phyloP scores from a whole-genome alignment of 2,888 invertebrate genomes.

The Tethea ocularis region DNA sequence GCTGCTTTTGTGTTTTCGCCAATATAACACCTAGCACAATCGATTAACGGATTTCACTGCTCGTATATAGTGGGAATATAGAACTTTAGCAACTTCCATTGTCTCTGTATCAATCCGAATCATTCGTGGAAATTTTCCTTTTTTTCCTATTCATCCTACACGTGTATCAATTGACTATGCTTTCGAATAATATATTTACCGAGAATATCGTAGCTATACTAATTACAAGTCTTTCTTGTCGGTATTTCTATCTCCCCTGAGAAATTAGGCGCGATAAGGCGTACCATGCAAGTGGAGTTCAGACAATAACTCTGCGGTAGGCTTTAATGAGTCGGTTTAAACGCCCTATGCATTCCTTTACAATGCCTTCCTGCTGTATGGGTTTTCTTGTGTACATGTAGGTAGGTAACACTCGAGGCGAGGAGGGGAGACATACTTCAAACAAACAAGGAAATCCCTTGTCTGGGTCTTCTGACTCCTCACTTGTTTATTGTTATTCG shows the following conservation, averaged over 20 bases:
- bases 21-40: constrained; percentile 64
- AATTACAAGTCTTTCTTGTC: background rate
- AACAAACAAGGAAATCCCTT: constrained; percentile 71
- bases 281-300: constrained; percentile 48
- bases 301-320: constrained; percentile 61
- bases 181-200: background rate
- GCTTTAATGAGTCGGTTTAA: constrained; percentile 67
- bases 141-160: background rate
- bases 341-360: constrained; percentile 63
- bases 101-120: constrained; percentile 13
- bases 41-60: constrained; percentile 57
- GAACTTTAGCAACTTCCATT: constrained; percentile 15
- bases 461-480: constrained; percentile 61
- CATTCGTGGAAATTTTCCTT: background rate
- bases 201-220: background rate
- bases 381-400: constrained; percentile 46
- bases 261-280: constrained; percentile 53
- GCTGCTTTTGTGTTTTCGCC: constrained; percentile 52
- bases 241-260: constrained; percentile 34
- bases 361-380: constrained; percentile 59
- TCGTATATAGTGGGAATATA: constrained; percentile 36
- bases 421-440: constrained; percentile 66
- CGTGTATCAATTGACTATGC: background rate
- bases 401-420: constrained; percentile 55
- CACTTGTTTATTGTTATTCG: constrained; percentile 30